These are phyloP conservation scores for Tauraco erythrolophus DNA, from an alignment of 2,113 vertebrate species.

Conservation along the genomic window DNA sequence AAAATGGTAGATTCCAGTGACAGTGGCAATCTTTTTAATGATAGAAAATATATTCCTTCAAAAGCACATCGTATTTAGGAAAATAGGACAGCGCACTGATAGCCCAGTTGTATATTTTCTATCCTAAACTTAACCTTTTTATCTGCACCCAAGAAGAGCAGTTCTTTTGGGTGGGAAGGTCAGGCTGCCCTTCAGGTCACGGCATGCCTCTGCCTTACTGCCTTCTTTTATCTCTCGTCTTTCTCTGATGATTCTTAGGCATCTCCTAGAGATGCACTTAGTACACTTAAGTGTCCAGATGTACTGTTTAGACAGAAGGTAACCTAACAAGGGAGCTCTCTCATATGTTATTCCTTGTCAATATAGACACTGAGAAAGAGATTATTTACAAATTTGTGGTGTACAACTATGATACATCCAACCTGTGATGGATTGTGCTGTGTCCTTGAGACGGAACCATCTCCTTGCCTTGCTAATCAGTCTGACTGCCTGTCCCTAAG, in stretches of 20 bases:
- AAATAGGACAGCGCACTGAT: not conserved
- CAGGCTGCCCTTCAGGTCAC: not conserved
- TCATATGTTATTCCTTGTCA: not conserved
- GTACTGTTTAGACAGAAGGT: not conserved
- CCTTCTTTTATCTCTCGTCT: not conserved
- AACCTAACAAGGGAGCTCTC: not conserved
- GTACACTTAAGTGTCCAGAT: not conserved
- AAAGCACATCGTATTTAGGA: accelerated
- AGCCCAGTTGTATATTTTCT: not conserved
- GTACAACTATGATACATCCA: conserved; percentile 28
- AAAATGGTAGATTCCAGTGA: not conserved
- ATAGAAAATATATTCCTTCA: not conserved
- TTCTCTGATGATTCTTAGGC: not conserved
- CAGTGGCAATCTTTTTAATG: not conserved
- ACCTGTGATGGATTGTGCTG: conserved; percentile 29
- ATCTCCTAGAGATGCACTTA: not conserved
- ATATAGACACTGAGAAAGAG: conserved; percentile 5
- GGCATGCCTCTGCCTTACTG: not conserved
- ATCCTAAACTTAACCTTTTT: not conserved
- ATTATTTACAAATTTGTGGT: conserved; percentile 55
- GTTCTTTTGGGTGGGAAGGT: not conserved
- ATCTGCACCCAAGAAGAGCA: not conserved
- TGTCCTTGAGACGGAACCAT: conserved; percentile 34
- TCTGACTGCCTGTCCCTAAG: not conserved
- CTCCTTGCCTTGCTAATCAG: conserved; percentile 32